These are phyloP conservation scores for Sminthurinus aureus DNA, from an alignment of 2,888 invertebrate species.

Conservation along the genomic window DNA sequence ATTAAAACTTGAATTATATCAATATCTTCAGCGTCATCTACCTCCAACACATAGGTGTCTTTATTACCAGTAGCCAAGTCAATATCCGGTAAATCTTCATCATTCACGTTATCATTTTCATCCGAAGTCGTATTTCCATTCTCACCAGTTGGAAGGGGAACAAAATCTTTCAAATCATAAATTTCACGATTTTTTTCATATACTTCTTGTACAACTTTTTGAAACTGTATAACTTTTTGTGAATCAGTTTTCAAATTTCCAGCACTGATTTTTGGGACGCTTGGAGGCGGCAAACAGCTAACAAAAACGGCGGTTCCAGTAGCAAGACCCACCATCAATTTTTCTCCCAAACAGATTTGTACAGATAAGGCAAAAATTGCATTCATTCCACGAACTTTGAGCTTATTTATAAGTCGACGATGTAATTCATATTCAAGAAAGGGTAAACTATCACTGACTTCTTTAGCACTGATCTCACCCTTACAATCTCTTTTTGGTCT, in stretches of 20 bases:
- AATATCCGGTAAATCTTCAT: constrained; percentile 69
- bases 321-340: constrained; percentile 85
- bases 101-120: constrained; percentile 65
- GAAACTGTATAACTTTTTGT: constrained; percentile 73
- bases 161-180: constrained; percentile 67
- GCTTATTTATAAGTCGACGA: constrained; percentile 85
- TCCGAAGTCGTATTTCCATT: constrained; percentile 67
- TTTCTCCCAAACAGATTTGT: constrained; percentile 84
- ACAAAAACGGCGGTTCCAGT: constrained; percentile 86
- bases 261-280: constrained; percentile 73
- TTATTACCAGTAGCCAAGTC: constrained; percentile 78
- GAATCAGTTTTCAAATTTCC: constrained; percentile 73
- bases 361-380: constrained; percentile 86
- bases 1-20: constrained; percentile 74
- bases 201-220: constrained; percentile 74
- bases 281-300: constrained; percentile 78
- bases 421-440: constrained; percentile 94
- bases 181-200: constrained; percentile 76
- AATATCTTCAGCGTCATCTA: constrained; percentile 82
- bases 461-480: constrained; percentile 87
- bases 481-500: constrained; percentile 79
- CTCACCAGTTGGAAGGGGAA: constrained; percentile 58
- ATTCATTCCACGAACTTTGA: constrained; percentile 94
- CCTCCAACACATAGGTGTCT: constrained; percentile 82
- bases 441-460: constrained; percentile 93